These are phyloP conservation scores for Ganaspis sp. DNA, from an alignment of 1,140 invertebrate species.

Conservation along the genomic window DNA sequence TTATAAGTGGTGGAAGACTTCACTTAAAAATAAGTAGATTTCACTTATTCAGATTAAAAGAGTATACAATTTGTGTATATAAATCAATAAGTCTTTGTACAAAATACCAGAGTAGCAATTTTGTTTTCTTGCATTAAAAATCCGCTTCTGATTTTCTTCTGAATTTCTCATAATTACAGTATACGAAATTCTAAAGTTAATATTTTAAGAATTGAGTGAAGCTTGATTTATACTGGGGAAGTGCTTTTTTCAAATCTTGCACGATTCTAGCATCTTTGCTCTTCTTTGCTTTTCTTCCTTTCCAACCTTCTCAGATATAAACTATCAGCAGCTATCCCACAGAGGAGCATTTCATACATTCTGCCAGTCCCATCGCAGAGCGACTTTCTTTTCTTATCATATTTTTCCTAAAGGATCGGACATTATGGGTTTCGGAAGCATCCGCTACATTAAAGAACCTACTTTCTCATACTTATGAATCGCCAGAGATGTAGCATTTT, in stretches of 20 bases:
- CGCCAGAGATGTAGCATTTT: slow-evolving; percentile 14
- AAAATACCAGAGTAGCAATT: too few species aligned
- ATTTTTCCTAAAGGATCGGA: slow-evolving; percentile 50
- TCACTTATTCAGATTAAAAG: too few species aligned
- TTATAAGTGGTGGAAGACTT: too few species aligned
- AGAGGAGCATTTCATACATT: slow-evolving; percentile 44
- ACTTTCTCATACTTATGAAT: slow-evolving; percentile 52
- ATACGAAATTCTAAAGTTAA: neutral
- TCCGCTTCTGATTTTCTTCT: too few species aligned
- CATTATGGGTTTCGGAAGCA: slow-evolving; percentile 57
- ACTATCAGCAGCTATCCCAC: slow-evolving; percentile 29
- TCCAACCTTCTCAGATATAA: slow-evolving; percentile 6
- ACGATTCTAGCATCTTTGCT: neutral
- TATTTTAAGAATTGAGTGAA: neutral
- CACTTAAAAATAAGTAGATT: too few species aligned
- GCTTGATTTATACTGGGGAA: neutral
- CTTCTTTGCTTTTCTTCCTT: neutral
- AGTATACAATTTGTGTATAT: too few species aligned
- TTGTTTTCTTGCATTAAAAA: too few species aligned
- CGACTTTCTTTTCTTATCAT: slow-evolving; percentile 50
- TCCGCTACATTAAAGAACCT: slow-evolving; percentile 53
- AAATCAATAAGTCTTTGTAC: too few species aligned
- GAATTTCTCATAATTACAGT: neutral
- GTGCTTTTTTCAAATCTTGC: neutral
- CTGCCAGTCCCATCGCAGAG: slow-evolving; percentile 29